Base-by-base conservation (phyloP, 2,797 vertebrate genomes). In the Diplodus puntazzo region DNA sequence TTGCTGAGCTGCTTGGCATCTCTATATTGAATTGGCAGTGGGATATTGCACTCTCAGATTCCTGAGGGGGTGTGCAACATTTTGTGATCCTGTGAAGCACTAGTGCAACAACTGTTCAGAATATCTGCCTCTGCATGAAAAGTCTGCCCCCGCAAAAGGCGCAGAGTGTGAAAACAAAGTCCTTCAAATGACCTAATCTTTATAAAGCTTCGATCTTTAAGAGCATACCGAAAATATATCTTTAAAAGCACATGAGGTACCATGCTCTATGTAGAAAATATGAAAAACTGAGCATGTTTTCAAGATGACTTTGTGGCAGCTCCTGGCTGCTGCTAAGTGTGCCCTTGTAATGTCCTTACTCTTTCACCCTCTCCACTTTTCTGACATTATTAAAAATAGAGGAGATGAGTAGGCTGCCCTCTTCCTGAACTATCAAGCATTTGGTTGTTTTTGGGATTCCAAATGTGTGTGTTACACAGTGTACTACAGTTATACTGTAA, bases 111-210 rank as follows among this genome's bases (percentile, higher is more conserved):
- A 74, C 55, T 58, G 65, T 34, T 79, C 54, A 23, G 34, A 66
- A 27, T 69, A 45, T 80, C 70, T 71, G 30, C 60, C 58, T 68
- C 62, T 49, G 59, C 60, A 76, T 68, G 20, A 64, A 81, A 61
- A 61, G 49, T 62, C 79, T 73, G 27, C 67, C 59, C 62, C 43
- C 66, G 2, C 68, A 73, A 42, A 13, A 65, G 54, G 23, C 64
- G 48, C 16, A 68, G 49, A 61, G 50, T 2, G 0, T 71, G n/a
- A 63, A 80, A 69, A 49, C 23, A 66, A 68, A 46, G 43, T 17
- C 43, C 45, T 76, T 27, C 45, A 61, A 77, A 18, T 59, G 59
- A 65, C 25, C 16, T 52, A 13, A 79, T 75, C 52, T 60, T 59
- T 48, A 66, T 46, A 58, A 61, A 63, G 11, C 11, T 2, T 18